These are phyloP conservation scores for Drosophila lini DNA, from an alignment of 1,140 invertebrate species.

Conservation along the genomic window DNA sequence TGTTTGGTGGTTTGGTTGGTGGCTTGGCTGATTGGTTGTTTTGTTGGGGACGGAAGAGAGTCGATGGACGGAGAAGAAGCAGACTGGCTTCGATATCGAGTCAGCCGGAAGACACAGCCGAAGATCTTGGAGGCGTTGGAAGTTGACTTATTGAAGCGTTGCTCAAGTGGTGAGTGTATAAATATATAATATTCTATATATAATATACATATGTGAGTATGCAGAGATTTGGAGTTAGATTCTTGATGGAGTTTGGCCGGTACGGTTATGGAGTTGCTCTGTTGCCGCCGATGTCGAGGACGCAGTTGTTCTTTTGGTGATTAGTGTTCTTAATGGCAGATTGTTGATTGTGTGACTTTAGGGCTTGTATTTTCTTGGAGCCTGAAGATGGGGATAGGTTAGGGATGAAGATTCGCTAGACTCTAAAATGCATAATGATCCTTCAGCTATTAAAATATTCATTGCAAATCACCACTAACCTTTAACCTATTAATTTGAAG, in stretches of 20 bases:
- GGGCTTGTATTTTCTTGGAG: background rate
- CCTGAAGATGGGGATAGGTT: slow-evolving; percentile 13
- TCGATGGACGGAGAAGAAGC: slow-evolving; percentile 13
- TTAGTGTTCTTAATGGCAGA: slow-evolving; percentile 50
- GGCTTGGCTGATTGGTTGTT: slow-evolving; percentile 48
- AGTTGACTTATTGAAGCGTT: slow-evolving; percentile 44
- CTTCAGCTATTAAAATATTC: background rate
- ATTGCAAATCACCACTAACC: background rate
- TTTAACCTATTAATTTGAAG: too few relatives aligned
- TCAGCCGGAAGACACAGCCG: slow-evolving; percentile 26
- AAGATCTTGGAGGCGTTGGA: slow-evolving; percentile 44
- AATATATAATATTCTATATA: slow-evolving; percentile 12
- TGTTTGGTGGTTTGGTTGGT: slow-evolving; percentile 49
- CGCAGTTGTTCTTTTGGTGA: slow-evolving; percentile 46
- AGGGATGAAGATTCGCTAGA: background rate
- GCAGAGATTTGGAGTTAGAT: slow-evolving; percentile 27
- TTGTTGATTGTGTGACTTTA: slow-evolving; percentile 20
- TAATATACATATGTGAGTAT: slow-evolving; percentile 19
- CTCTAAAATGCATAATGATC: slow-evolving; percentile 1
- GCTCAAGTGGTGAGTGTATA: slow-evolving; percentile 29
- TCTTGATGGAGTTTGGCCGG: slow-evolving; percentile 22
- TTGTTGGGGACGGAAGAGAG: slow-evolving; percentile 47
- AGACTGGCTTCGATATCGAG: background rate
- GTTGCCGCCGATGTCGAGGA: slow-evolving; percentile 44
- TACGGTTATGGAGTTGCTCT: slow-evolving; percentile 35